Base-by-base conservation (phyloP, 2,888 invertebrate species). In the Stictocephala bisonia region DNA sequence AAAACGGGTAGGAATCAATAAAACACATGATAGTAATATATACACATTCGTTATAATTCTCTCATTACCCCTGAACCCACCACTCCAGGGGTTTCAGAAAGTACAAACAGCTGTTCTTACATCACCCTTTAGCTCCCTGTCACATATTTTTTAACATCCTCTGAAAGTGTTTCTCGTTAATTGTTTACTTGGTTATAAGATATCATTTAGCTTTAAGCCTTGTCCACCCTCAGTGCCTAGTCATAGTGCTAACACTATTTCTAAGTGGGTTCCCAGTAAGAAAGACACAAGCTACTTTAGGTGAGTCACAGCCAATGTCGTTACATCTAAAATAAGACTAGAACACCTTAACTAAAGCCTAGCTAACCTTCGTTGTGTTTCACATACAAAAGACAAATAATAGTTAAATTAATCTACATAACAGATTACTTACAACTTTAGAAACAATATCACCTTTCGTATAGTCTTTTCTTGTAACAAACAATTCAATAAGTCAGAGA, bases 1-100 rank as follows among this genome's bases (percentile, higher is more conserved):
- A n/a, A 1, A 26, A 35, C 1, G 35, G 20, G 15, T 20, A 22
- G 6, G 44, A n/a, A 13, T 50, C 24, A 56, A 70, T 56, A 56
- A 70, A 70, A 56, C 24, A 22, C 24, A 7, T 22, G 26, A 70
- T 56, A 11, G 40, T 29, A 71, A 58, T 71, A 71, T 71, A 71
- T 71, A 71, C 70, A 71, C 58, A 71, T 58, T 71, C 70, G 53
- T 56, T 71, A 58, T 58, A 71, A 56, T 70, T 71, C 70, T 71
- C 58, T 58, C 70, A 58, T 41, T 71, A 71, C 20, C 70, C 56
- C 70, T 56, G 70, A 26, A 71, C 70, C 58, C 58, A 71, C 58
- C 41, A 26, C 51, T 35, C 44, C 64, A 64, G 40, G 41, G 64
- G 41, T 64, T 64, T 44, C 41, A 64, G 64, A 44, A 64, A 20